Evolutionary conservation across 2,888 invertebrate genomes (phyloP).

Genomic region (Phalangium opilio): DNA sequence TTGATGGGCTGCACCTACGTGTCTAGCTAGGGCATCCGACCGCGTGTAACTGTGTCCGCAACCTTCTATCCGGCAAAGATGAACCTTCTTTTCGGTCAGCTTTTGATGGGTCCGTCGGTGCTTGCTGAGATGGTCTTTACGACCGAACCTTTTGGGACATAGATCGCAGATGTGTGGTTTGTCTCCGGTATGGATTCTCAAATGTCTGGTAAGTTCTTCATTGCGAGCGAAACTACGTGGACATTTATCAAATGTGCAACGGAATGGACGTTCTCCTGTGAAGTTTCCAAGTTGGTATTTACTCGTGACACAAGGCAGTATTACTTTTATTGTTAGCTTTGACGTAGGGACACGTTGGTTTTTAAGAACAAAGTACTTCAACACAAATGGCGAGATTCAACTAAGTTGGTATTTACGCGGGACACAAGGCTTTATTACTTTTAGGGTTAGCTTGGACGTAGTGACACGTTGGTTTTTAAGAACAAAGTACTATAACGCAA

Average conservation of each 20-base stretch:
- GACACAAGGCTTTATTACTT: no score
- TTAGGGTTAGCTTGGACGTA: no score
- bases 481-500: no score
- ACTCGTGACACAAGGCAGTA: no score
- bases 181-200: constrained; percentile 77
- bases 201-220: constrained; percentile 71
- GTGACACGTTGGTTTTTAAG: no score
- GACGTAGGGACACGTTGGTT: no score
- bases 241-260: constrained; percentile 29
- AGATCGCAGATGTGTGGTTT: constrained; percentile 72
- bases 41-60: constrained; percentile 17
- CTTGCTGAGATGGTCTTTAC: constrained; percentile 71
- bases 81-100: constrained; percentile 58
- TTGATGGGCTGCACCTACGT: constrained; percentile 13
- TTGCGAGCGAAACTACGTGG: constrained; percentile 43
- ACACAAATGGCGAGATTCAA: no score
- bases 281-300: no score
- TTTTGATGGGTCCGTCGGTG: constrained; percentile 72
- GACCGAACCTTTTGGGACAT: constrained; percentile 77
- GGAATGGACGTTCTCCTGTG: constrained; percentile 10
- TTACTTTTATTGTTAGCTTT: no score
- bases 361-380: no score
- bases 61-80: constrained; percentile 9
- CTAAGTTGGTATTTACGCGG: no score
- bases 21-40: constrained; percentile 17